Conservation (phyloP, 2,888 invertebrate genomes). For the Eupithecia centaureata region DNA sequence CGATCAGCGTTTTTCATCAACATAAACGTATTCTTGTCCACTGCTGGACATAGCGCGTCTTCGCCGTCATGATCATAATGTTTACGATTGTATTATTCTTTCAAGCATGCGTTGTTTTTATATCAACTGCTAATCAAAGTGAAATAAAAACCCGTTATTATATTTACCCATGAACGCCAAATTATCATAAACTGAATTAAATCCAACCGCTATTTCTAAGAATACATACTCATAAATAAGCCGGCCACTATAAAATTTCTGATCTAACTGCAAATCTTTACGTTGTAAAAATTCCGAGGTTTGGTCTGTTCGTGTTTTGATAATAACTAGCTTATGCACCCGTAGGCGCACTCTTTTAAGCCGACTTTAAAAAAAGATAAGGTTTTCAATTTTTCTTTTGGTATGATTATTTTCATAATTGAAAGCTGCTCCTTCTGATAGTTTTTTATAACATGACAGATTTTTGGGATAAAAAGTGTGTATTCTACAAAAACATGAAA, state of each 20-base stretch:
- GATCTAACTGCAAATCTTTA: slow-evolving; percentile 5
- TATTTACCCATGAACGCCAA: slow-evolving; percentile 21
- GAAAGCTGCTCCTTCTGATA: too few relatives aligned
- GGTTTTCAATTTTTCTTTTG: too few relatives aligned
- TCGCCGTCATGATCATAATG: background rate
- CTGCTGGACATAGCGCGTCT: background rate
- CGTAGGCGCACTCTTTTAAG: background rate
- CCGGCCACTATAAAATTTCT: slow-evolving; percentile 3
- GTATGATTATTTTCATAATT: too few relatives aligned
- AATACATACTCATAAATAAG: slow-evolving; percentile 27
- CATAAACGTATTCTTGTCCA: background rate
- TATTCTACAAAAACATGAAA: background rate
- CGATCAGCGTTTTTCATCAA: background rate
- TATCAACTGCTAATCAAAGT: slow-evolving; percentile 9
- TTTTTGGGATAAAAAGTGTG: too few relatives aligned
- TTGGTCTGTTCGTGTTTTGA: background rate
- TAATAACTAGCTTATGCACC: background rate
- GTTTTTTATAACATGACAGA: too few relatives aligned
- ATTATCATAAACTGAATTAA: slow-evolving; percentile 28
- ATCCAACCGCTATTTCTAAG: slow-evolving; percentile 25
- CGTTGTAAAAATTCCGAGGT: background rate
- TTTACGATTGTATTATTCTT: slow-evolving; percentile 7
- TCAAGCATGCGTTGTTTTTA: background rate
- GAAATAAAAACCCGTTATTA: slow-evolving; percentile 16
- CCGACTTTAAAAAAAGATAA: too few relatives aligned